Evolutionary conservation across 2,888 invertebrate genomes (phyloP), one percentile per base, ranked within the genome.

Genomic region (Hirtodrosophila duncani): DNA sequence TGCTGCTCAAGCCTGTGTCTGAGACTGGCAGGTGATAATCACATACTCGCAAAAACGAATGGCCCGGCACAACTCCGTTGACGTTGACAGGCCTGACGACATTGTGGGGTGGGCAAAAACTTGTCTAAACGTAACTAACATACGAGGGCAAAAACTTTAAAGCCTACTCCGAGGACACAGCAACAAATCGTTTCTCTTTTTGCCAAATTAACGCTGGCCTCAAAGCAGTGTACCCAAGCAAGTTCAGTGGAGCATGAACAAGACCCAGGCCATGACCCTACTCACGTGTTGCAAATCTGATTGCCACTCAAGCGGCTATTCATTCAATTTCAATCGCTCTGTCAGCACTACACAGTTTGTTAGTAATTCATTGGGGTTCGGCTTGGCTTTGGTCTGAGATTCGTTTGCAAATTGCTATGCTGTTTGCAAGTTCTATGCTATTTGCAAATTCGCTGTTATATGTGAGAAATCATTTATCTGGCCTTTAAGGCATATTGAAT

Each of bases 1-100:
- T 38, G 29, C 37, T 18, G 11, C 23, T 8, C 34, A 52, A 23
- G 34, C 43, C 53, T 65, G 43, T 48, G 36, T 37, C 30, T 55
- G 55, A 29, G 29, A 26, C 52, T 66, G 56, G 57, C 79, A 72
- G 75, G 79, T 79, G 72, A 72, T 79, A 75, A 72, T 79, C 71
- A 67, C 38, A 41, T 48, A 50, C 67, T 43, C 44, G 38, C 48
- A 29, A 31, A 57, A 51, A 48, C 46, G 34, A 63, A 61, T 69
- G 26, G 51, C 50, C 26, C 18, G 23, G n/a, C n/a, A n/a, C n/a
- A n/a, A n/a, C n/a, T n/a, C n/a, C n/a, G n/a, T n/a, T n/a, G 14
- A 23, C 29, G 23, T 42, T 27, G 44, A 39, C 29, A 26, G 31
- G 3, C 24, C 17, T 36, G 7, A 9, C 14, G 34, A 33, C 29